These are phyloP conservation scores for Chromis chromis DNA, from an alignment of 2,797 vertebrate genomes.

Conservation along the genomic window DNA sequence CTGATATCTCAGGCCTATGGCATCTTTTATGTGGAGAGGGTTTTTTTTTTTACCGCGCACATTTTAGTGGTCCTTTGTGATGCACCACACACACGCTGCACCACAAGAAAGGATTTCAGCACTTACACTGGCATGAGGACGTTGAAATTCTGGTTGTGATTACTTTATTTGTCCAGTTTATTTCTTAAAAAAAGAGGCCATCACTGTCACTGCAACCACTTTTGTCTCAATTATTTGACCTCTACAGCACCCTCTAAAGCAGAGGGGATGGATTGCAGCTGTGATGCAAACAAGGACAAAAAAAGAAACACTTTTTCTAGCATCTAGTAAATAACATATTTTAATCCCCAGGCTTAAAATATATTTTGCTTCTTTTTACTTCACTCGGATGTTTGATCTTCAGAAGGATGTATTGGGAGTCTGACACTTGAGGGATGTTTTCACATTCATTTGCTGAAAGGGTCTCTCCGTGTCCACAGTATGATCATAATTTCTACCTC, in stretches of 20 bases:
- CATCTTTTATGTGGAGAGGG: constrained; percentile 26
- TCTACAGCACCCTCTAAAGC: constrained; percentile 49
- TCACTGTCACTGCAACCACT: not conserved
- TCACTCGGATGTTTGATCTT: not conserved
- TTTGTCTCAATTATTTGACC: constrained; percentile 15
- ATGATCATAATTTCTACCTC: not conserved
- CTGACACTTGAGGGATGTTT: not conserved
- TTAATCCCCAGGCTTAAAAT: not conserved
- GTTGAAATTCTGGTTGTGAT: constrained; percentile 3
- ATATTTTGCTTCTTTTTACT: not conserved
- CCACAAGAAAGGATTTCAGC: constrained; percentile 2
- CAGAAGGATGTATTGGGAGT: not conserved
- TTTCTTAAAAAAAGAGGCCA: not conserved
- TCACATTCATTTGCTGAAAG: not conserved
- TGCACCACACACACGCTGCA: not conserved
- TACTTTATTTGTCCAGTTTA: constrained; percentile 20
- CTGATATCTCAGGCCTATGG: not conserved
- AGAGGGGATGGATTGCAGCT: constrained; percentile 27
- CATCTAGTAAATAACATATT: not conserved
- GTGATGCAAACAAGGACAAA: not conserved
- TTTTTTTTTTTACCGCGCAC: not conserved
- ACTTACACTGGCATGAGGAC: constrained; percentile 1
- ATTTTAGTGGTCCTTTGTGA: constrained; percentile 27
- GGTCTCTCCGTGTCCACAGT: not conserved
- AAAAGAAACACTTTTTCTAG: not conserved